phyloP scores from a whole-genome alignment of 1,140 invertebrate genomes.

The Drosophila dunni region DNA sequence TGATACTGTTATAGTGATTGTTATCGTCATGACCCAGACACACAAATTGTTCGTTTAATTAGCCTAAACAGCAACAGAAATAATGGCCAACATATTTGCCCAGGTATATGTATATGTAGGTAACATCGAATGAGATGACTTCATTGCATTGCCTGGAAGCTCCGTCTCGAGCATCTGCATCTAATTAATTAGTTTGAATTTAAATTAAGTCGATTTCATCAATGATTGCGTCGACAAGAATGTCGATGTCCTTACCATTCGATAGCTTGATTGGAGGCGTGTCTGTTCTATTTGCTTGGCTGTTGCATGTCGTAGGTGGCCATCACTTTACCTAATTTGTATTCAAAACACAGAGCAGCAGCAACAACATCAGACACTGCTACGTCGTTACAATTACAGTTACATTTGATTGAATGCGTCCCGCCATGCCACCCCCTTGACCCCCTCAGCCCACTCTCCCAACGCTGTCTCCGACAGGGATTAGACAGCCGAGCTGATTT shows the following conservation, averaged over 20 bases:
- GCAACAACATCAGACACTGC: slow-evolving; percentile 16
- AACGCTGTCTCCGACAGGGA: slow-evolving; percentile 19
- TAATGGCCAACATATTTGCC: slow-evolving; percentile 31
- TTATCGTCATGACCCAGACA: slow-evolving; percentile 25
- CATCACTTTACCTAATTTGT: slow-evolving; percentile 78
- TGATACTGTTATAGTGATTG: slow-evolving; percentile 14
- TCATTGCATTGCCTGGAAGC: slow-evolving; percentile 19
- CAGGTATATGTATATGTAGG: not conserved
- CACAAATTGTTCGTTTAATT: slow-evolving; percentile 62
- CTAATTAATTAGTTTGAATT: slow-evolving; percentile 83
- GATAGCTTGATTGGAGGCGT: slow-evolving; percentile 67
- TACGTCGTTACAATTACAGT: slow-evolving; percentile 59
- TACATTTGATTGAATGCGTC: slow-evolving; percentile 77
- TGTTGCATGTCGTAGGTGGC: slow-evolving; percentile 59
- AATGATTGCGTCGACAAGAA: slow-evolving; percentile 49
- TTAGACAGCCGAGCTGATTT: slow-evolving; percentile 56
- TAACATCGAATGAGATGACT: slow-evolving; percentile 9
- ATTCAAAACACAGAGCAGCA: slow-evolving; percentile 73
- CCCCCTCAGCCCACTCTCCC: not conserved
- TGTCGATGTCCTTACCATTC: slow-evolving; percentile 33
- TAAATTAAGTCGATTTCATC: slow-evolving; percentile 74
- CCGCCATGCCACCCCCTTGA: slow-evolving; percentile 5
- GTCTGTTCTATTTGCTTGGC: slow-evolving; percentile 26
- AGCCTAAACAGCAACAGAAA: slow-evolving; percentile 39
- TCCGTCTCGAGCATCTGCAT: slow-evolving; percentile 1